phyloP scores from a whole-genome alignment of 2,113 vertebrate genomes.

The Lagopus muta region DNA sequence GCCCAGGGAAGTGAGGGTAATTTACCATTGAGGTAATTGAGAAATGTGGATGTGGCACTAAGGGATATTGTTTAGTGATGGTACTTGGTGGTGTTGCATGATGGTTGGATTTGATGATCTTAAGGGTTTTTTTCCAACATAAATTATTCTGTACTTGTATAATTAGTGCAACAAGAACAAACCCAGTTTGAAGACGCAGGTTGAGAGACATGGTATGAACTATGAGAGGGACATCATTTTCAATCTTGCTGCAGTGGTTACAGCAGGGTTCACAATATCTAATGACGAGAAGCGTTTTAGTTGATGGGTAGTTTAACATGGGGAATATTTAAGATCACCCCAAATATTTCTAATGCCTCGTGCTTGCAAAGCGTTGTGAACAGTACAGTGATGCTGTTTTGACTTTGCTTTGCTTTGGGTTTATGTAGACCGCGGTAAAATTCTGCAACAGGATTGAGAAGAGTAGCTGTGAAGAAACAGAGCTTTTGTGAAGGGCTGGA shows the following conservation, averaged over 20 bases:
- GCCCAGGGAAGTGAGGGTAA: neutral
- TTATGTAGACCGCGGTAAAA: neutral
- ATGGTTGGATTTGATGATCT: neutral
- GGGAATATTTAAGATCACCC: neutral
- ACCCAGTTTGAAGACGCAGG: neutral
- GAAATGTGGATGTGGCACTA: neutral
- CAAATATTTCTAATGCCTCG: neutral
- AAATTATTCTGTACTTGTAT: neutral
- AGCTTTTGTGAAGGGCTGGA: neutral
- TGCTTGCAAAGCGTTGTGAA: neutral
- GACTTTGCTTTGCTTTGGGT: neutral
- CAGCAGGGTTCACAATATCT: neutral
- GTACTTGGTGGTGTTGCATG: neutral
- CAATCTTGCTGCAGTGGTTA: neutral
- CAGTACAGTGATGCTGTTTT: neutral
- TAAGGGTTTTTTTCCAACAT: neutral
- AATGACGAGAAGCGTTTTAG: neutral
- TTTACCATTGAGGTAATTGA: neutral
- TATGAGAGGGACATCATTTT: neutral
- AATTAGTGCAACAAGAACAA: neutral
- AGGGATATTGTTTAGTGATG: neutral
- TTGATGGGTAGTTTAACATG: neutral
- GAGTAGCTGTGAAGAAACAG: conserved; percentile 22
- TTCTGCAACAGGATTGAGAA: neutral
- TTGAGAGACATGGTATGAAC: neutral